A percentile compares a stretch with the other conserved stretches of the same genome.
These are phyloP conservation scores for Proisotoma minuta DNA, from an alignment of 2,888 invertebrate genomes.

Conservation along the genomic window DNA sequence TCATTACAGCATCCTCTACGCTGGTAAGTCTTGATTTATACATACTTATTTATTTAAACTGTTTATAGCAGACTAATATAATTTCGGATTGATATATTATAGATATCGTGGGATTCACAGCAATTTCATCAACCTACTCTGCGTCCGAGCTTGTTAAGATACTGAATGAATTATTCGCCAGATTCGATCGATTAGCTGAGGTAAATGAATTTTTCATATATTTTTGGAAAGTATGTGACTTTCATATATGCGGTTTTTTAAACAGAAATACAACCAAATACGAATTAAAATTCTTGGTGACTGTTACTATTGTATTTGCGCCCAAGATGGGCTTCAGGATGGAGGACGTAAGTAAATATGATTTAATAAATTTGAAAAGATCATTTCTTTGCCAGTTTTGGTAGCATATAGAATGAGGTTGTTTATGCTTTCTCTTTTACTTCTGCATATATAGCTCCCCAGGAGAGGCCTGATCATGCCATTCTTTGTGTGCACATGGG, in stretches of 20 bases:
- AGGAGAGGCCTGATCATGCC: constrained; percentile 84
- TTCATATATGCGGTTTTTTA: neutral
- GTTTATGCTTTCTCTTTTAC: neutral
- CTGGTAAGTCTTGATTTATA: no score
- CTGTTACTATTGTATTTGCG: constrained; percentile 96
- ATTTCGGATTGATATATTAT: no score
- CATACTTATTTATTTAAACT: no score
- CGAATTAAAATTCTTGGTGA: constrained; percentile 94
- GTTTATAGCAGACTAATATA: no score
- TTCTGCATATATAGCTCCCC: constrained; percentile 60
- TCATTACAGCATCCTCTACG: no score
- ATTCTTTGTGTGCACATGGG: constrained; percentile 93
- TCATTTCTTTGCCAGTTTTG: no score
- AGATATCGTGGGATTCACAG: constrained; percentile 97
- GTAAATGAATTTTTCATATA: constrained; percentile 17
- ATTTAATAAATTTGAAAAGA: no score
- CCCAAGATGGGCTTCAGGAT: no score
- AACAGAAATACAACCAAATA: constrained; percentile 85
- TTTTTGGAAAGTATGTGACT: constrained; percentile 26
- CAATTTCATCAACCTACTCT: constrained; percentile 57
- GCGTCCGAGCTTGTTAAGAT: constrained; percentile 56
- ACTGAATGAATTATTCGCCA: constrained; percentile 55
- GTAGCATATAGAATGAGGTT: neutral
- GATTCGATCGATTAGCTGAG: constrained; percentile 45
- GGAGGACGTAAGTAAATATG: no score